These are phyloP conservation scores for Archilochus colubris DNA, from an alignment of 2,113 vertebrate species.

Conservation along the genomic window DNA sequence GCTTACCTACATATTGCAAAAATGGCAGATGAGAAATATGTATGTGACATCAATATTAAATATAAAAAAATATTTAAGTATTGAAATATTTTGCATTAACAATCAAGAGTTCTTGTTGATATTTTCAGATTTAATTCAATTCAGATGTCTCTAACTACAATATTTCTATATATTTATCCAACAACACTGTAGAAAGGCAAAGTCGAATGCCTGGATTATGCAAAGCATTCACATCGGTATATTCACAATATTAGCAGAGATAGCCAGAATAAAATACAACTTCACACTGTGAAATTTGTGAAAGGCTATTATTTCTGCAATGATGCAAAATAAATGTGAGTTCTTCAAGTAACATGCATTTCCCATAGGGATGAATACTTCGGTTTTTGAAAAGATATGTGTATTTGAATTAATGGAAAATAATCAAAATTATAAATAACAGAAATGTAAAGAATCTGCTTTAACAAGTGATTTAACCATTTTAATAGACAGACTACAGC, in stretches of 20 bases:
- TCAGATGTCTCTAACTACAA: background rate
- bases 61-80: background rate
- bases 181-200: background rate
- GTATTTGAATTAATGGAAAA: background rate
- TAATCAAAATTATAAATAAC: background rate
- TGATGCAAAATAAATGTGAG: background rate
- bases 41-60: background rate
- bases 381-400: background rate
- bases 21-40: background rate
- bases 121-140: background rate
- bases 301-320: background rate
- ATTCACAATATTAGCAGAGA: background rate
- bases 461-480: background rate
- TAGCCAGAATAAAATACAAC: conserved; percentile 9
- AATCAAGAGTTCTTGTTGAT: background rate
- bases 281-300: background rate
- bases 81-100: background rate
- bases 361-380: background rate
- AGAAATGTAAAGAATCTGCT: background rate
- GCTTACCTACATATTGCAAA: background rate
- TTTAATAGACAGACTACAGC: background rate
- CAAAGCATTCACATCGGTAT: background rate
- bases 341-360: background rate
- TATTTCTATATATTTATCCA: background rate
- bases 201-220: background rate